Evolutionary conservation across 1,140 invertebrate species (phyloP).

Genomic region (Neoseiulus cucumeris): DNA sequence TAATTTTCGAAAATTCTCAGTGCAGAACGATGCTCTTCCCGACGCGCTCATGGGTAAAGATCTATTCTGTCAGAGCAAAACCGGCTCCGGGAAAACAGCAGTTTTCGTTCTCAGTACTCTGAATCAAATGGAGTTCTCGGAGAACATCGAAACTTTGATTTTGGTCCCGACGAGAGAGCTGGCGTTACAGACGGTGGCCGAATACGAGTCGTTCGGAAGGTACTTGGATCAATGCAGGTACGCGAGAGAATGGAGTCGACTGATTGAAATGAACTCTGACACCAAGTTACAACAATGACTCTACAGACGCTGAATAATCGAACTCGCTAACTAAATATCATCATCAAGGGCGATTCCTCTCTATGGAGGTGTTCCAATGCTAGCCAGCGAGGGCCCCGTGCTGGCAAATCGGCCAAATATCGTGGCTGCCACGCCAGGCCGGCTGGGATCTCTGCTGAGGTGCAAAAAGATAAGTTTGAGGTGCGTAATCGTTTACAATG

Average conservation of each 20-base stretch:
- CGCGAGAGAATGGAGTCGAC: no score
- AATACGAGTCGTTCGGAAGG: slow-evolving; percentile 28
- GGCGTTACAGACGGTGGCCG: slow-evolving; percentile 37
- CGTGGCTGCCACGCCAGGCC: background rate
- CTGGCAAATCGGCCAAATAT: no score
- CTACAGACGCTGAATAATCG: no score
- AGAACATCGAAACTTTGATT: slow-evolving; percentile 28
- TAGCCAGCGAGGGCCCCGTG: no score
- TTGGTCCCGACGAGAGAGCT: slow-evolving; percentile 36
- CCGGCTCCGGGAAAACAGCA: slow-evolving; percentile 38
- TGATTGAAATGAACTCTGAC: no score
- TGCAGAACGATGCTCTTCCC: slow-evolving; percentile 37
- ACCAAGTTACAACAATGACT: no score
- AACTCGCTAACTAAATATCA: no score
- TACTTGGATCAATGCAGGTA: background rate
- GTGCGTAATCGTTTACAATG: no score
- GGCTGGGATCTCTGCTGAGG: background rate
- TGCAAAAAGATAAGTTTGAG: no score
- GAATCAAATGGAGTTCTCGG: slow-evolving; percentile 32
- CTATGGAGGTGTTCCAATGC: no score
- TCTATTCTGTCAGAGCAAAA: slow-evolving; percentile 38
- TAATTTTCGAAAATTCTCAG: no score
- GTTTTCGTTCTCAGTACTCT: slow-evolving; percentile 37
- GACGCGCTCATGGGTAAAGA: slow-evolving; percentile 37
- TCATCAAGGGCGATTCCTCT: no score